phyloP scores from a whole-genome alignment of 2,113 vertebrate species.

The Lontra canadensis region DNA sequence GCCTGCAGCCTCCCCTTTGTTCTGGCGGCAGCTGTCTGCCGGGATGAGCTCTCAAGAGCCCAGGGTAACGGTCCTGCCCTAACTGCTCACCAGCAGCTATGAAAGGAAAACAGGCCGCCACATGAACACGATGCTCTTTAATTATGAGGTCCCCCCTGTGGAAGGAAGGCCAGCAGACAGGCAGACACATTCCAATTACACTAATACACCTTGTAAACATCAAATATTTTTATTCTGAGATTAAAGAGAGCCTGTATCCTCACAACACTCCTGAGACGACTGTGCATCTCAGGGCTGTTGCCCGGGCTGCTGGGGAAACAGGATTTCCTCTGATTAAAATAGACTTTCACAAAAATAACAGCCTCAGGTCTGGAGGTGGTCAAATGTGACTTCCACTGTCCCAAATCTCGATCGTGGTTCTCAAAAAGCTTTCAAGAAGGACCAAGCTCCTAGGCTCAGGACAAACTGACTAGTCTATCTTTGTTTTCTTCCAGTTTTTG shows the following conservation, averaged over 20 bases:
- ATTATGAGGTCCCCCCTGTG: constrained; percentile 74
- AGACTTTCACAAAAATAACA: constrained; percentile 77
- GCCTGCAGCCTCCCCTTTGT: constrained; percentile 35
- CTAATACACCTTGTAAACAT: constrained; percentile 83
- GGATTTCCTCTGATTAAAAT: constrained; percentile 82
- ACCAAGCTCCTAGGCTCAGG: neutral
- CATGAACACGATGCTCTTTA: constrained; percentile 74
- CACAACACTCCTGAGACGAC: constrained; percentile 71
- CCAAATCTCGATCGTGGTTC: constrained; percentile 19
- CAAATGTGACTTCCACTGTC: constrained; percentile 65
- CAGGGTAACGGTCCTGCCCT: constrained; percentile 73
- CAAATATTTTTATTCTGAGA: constrained; percentile 82
- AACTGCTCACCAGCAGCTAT: constrained; percentile 59
- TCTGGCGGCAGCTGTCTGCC: constrained; percentile 53
- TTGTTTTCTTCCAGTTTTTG: neutral
- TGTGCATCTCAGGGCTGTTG: constrained; percentile 62
- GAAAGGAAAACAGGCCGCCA: constrained; percentile 74
- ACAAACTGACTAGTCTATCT: neutral
- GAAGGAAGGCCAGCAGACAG: constrained; percentile 80
- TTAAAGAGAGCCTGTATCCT: constrained; percentile 78
- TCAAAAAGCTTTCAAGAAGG: constrained; percentile 40
- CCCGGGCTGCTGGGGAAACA: constrained; percentile 77
- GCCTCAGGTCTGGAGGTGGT: constrained; percentile 66
- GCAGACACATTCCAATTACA: constrained; percentile 81
- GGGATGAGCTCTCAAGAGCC: constrained; percentile 10